These are phyloP conservation scores for Plectrocnemia conspersa DNA, from an alignment of 1,140 invertebrate genomes.

Conservation along the genomic window DNA sequence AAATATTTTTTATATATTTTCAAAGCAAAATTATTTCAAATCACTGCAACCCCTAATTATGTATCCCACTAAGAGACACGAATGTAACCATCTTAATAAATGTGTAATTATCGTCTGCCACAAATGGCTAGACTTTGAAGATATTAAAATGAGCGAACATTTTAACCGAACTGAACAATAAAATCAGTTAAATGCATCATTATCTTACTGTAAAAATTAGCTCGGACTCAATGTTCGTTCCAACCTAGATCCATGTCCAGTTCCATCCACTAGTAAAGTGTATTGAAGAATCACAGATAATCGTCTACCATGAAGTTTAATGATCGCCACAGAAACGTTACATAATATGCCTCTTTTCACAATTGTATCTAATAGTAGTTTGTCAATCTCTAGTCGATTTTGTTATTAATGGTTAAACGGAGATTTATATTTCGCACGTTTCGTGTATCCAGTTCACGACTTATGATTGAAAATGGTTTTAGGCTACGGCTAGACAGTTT, in stretches of 20 bases:
- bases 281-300: slow-evolving; percentile 15
- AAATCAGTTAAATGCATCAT: neutral
- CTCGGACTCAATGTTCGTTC: neutral
- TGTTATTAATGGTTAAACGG: neutral
- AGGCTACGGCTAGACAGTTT: slow-evolving; percentile 16
- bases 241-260: no score
- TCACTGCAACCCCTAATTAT: slow-evolving; percentile 3
- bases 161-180: neutral
- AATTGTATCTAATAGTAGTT: no score
- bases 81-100: neutral
- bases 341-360: no score
- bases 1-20: no score
- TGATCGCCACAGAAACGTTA: neutral
- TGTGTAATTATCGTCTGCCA: slow-evolving; percentile 10
- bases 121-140: neutral
- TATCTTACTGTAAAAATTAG: neutral
- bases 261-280: slow-evolving; percentile 2
- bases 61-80: slow-evolving; percentile 6
- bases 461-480: slow-evolving; percentile 25
- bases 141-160: neutral
- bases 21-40: slow-evolving; percentile 11
- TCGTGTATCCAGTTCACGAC: neutral
- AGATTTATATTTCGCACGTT: neutral
- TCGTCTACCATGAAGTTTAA: slow-evolving; percentile 5
- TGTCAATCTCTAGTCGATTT: neutral